Conservation (phyloP, 1,140 invertebrate genomes). For the Condylostylus longicornis region DNA sequence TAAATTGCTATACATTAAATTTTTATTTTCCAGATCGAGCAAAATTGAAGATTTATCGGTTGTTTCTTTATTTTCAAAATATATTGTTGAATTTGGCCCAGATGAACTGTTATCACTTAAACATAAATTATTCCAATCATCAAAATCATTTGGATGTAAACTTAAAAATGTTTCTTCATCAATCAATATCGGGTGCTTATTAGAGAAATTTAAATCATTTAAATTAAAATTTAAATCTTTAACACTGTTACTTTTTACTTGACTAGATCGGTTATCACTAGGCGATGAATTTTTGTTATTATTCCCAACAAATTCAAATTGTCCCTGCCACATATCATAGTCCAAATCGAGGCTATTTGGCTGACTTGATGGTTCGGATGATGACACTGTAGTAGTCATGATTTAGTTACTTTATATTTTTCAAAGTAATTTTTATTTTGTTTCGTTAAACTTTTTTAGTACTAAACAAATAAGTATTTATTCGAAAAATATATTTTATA, state of each 20-base stretch:
- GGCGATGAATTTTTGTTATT: constrained; percentile 16
- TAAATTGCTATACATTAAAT: constrained; percentile 18
- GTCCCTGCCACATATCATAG: constrained; percentile 73
- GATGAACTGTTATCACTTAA: too few relatives aligned
- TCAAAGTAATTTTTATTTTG: constrained; percentile 6
- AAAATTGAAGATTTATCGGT: constrained; percentile 15
- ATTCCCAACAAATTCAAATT: constrained; percentile 61
- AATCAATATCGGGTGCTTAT: constrained; percentile 26
- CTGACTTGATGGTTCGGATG: constrained; percentile 23
- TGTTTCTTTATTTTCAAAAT: constrained; percentile 26
- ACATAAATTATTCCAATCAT: too few relatives aligned
- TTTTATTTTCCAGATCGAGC: constrained; percentile 8
- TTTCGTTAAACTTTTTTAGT: too few relatives aligned
- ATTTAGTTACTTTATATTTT: constrained; percentile 11
- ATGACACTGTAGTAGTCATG: constrained; percentile 28
- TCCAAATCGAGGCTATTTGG: constrained; percentile 48
- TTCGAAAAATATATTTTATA: too few relatives aligned
- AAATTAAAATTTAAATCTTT: constrained; percentile 30
- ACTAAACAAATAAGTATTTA: too few relatives aligned
- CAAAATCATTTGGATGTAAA: constrained; percentile 29
- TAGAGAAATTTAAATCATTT: constrained; percentile 19
- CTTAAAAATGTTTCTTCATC: constrained; percentile 31
- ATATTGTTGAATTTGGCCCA: constrained; percentile 23
- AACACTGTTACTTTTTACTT: constrained; percentile 18
- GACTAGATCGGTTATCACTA: constrained; percentile 15